Conservation (phyloP, 2,888 invertebrate genomes). For the Rhagium mordax region DNA sequence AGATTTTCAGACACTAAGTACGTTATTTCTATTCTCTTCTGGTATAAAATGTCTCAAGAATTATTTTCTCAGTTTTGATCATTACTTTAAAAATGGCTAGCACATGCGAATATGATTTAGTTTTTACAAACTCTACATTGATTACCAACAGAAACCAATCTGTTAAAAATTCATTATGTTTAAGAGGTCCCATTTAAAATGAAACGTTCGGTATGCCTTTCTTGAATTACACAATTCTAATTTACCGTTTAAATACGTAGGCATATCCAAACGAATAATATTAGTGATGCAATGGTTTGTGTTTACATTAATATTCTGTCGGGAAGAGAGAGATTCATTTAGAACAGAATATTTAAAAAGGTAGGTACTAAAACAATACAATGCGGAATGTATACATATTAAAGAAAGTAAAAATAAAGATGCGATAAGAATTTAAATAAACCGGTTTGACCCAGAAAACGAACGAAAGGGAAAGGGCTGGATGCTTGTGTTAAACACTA, state of each 20-base stretch:
- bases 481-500: neutral
- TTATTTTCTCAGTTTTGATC: too few relatives aligned
- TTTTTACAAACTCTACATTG: too few relatives aligned
- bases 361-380: conserved; percentile 10
- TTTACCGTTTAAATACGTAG: neutral
- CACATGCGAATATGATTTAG: too few relatives aligned
- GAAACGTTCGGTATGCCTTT: too few relatives aligned
- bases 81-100: too few relatives aligned
- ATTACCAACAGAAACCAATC: too few relatives aligned
- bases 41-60: too few relatives aligned
- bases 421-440: conserved; percentile 16
- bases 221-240: neutral
- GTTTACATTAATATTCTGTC: conserved; percentile 11
- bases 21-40: too few relatives aligned
- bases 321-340: neutral
- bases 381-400: conserved; percentile 1
- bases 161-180: too few relatives aligned
- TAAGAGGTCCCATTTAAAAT: too few relatives aligned
- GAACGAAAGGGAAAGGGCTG: conserved; percentile 12
- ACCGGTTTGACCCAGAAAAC: conserved; percentile 2
- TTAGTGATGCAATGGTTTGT: neutral
- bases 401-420: conserved; percentile 17
- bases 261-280: neutral
- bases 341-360: neutral
- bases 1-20: too few relatives aligned